A percentile compares a stretch with the other conserved stretches of the same genome.
These are phyloP conservation scores for Eidolon helvum DNA, from an alignment of 2,113 vertebrate genomes.

Conservation along the genomic window DNA sequence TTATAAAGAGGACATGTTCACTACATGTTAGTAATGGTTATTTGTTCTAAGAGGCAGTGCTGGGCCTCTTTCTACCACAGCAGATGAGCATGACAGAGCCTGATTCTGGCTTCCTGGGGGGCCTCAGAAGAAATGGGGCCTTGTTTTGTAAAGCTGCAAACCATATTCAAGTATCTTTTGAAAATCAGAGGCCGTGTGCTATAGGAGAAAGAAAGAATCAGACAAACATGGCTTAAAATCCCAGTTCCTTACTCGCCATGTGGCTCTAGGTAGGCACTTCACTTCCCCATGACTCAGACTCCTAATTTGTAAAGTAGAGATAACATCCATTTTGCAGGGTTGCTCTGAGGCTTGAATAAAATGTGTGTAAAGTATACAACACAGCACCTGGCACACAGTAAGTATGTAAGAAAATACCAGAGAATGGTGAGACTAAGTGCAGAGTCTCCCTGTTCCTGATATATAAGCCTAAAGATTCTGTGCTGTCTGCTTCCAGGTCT, in stretches of 20 bases:
- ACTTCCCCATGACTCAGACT: not conserved
- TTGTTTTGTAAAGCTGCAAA: constrained; percentile 26
- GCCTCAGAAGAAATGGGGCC: not conserved
- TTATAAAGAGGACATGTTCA: not conserved
- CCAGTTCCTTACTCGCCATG: not conserved
- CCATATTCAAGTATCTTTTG: not conserved
- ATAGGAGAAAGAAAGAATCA: not conserved
- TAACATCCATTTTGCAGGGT: not conserved
- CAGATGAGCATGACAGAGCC: not conserved
- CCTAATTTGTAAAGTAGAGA: not conserved
- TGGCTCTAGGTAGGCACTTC: not conserved
- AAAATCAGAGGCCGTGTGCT: not conserved
- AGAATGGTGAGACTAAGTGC: not conserved
- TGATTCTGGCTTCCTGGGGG: not conserved
- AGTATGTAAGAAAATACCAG: not conserved
- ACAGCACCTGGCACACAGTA: not conserved
- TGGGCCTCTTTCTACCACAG: not conserved
- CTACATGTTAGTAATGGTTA: not conserved
- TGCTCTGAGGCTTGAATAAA: not conserved
- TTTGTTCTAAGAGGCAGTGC: not conserved
- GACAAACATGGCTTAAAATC: not conserved
- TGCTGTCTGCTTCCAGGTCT: constrained; percentile 79
- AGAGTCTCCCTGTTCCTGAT: not conserved
- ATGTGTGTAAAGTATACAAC: not conserved
- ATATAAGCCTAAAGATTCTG: not conserved